Evolutionary conservation across 2,888 invertebrate genomes (phyloP), one percentile per base, ranked within the genome.

Genomic region (Eucera pruinosa): DNA sequence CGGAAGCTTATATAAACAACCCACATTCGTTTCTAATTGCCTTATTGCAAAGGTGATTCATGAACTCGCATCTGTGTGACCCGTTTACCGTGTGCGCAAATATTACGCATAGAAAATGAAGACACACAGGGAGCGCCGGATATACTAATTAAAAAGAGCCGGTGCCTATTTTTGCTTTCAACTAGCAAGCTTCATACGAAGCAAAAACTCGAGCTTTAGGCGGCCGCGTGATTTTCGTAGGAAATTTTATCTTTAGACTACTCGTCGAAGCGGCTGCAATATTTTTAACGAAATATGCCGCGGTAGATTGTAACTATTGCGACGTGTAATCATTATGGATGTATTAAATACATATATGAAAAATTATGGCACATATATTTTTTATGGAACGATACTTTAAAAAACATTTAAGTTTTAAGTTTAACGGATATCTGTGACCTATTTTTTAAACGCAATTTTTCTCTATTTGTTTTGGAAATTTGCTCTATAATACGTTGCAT

Each of bases 91-190:
- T 15, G 23, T n/a, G 20, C 3, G 45, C 39, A 30, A 68, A 60
- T 69, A 60, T 64, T 50, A 33, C 23, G 39, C 41, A 30, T 36
- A 41, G 48, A 48, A 65, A 65, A 69, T 48, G 60, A 65, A 58
- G 69, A 60, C 62, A n/a, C 36, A 48, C 77, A 18, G 61, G 23
- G n/a, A n/a, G 41, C 41, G 41, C 13, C 36, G 25, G 45, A n/a
- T 65, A 66, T 65, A 75, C 60, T 75, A 75, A 75, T 75, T 75
- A 75, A 75, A n/a, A 75, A 75, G 58, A 45, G 65, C 39, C 36
- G 43, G 36, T 27, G 50, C 23, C 64, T 55, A 57, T 20, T 50
- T 55, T 62, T 48, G 18, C 61, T 74, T 74, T 73, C 52, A 64
- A 52, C 50, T 25, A 45, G 75, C 39, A 50, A 18, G 75, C 23